Evolutionary conservation across 2,113 vertebrate species (phyloP).

Genomic region (Chloropsis hardwickii): DNA sequence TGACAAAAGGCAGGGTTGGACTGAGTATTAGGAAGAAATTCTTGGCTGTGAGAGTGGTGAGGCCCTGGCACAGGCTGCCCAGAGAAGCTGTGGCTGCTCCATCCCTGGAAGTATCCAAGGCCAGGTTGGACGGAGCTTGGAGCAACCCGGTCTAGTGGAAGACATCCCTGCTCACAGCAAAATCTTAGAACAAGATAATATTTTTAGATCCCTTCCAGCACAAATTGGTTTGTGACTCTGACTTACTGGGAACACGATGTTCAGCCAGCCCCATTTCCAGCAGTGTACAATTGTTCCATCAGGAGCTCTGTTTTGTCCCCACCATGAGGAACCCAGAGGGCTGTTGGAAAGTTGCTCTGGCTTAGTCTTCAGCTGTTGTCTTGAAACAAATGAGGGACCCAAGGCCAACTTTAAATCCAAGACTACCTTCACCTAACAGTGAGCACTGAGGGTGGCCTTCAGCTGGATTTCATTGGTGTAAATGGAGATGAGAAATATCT

Average conservation of each 20-base stretch:
- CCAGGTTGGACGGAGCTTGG: accelerated
- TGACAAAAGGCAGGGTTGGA: background rate
- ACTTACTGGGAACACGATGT: accelerated
- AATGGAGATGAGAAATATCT: background rate
- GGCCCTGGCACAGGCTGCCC: accelerated
- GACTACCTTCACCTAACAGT: background rate
- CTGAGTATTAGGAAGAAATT: background rate
- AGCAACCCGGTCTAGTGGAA: background rate
- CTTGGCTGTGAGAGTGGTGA: accelerated
- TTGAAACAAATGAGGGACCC: background rate
- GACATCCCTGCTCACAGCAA: background rate
- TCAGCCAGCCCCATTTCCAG: background rate
- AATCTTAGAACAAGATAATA: background rate
- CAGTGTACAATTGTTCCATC: background rate
- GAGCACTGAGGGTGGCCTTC: background rate
- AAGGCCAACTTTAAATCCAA: background rate
- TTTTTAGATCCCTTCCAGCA: background rate
- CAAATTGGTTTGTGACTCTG: background rate
- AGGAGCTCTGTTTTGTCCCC: background rate
- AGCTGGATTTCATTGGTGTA: background rate
- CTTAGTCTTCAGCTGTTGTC: background rate
- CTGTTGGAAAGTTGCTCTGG: background rate
- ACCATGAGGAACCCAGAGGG: background rate
- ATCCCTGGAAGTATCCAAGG: background rate
- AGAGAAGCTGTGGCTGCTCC: background rate